Evolutionary conservation across 64 coral and sea anemone genomes (phyloP).

Genomic region (Pachyseris speciosa): DNA sequence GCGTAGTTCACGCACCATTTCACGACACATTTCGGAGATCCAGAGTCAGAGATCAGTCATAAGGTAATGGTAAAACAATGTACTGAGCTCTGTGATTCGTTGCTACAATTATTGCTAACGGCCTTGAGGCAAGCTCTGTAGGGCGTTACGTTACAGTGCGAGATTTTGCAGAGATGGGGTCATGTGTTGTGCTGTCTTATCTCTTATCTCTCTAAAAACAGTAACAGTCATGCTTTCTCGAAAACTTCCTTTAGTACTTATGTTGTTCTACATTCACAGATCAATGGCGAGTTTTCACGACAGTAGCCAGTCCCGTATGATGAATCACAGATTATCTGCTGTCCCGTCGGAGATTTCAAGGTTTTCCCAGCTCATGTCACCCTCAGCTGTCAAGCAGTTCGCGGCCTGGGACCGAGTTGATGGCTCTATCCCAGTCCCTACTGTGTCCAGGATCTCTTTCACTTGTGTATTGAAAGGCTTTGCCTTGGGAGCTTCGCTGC

Average conservation of each 20-base stretch:
- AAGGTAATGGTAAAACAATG: no score
- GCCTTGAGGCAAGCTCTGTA: no score
- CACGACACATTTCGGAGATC: constrained; percentile 89
- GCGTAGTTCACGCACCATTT: constrained; percentile 87
- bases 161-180: no score
- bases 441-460: constrained; percentile 71
- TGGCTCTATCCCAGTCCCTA: constrained; percentile 9
- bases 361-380: constrained; percentile 64
- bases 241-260: neutral
- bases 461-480: constrained; percentile 90
- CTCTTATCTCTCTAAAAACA: no score
- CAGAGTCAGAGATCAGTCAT: constrained; percentile 97
- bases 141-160: no score
- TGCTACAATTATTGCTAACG: neutral
- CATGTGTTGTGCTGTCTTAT: no score
- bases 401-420: constrained; percentile 70
- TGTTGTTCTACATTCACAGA: neutral
- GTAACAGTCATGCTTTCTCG: no score
- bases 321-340: constrained; percentile 65
- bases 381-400: constrained; percentile 54
- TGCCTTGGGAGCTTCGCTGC: constrained; percentile 79
- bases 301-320: constrained; percentile 39
- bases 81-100: no score
- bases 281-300: constrained; percentile 86
- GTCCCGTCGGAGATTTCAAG: constrained; percentile 73